Evolutionary conservation across 2,113 vertebrate genomes (phyloP).

Genomic region (Chionis minor): DNA sequence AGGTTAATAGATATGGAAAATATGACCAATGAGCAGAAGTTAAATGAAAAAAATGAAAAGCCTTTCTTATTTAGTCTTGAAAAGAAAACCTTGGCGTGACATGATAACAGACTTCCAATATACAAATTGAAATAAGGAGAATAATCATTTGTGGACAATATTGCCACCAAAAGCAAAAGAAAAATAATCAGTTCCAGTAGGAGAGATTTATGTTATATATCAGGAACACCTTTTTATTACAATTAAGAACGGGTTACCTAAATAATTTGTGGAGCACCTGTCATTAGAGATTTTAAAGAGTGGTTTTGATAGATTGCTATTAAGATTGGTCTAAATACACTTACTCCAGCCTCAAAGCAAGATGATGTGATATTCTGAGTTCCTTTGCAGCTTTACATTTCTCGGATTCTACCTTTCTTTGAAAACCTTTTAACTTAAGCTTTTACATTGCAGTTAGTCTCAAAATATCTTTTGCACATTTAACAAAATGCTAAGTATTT

Average conservation of each 20-base stretch:
- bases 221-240: neutral
- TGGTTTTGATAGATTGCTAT: neutral
- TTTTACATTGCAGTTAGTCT: neutral
- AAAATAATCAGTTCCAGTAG: neutral
- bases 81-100: neutral
- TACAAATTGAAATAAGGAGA: neutral
- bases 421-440: neutral
- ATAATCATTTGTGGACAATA: neutral
- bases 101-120: neutral
- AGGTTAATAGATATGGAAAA: neutral
- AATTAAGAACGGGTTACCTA: neutral
- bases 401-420: neutral
- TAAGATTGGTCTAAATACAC: neutral
- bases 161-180: neutral
- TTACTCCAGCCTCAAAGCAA: neutral
- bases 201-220: neutral
- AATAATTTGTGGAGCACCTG: neutral
- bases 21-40: neutral
- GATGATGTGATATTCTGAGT: neutral
- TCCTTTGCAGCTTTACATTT: neutral
- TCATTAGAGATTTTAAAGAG: neutral
- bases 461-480: neutral
- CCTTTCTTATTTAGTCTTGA: neutral
- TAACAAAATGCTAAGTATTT: neutral
- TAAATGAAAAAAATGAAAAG: neutral